phyloP scores from a whole-genome alignment of 2,888 invertebrate species.

The Cephus nigrinus region DNA sequence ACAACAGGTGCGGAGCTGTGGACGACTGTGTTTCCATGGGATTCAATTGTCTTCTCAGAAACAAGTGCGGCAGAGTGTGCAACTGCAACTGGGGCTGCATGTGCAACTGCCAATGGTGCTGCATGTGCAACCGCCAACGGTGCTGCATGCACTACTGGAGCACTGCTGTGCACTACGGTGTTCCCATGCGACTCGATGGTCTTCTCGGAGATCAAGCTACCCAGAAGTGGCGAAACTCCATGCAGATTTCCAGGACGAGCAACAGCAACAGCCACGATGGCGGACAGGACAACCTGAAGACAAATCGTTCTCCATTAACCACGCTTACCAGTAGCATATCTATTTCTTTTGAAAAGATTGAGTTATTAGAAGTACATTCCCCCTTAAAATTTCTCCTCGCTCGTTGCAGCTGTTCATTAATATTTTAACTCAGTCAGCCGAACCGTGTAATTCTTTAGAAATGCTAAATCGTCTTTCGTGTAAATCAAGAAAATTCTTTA shows the following conservation, averaged over 20 bases:
- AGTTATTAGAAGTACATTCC: too few relatives aligned
- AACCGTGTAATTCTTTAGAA: too few relatives aligned
- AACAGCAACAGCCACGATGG: slow-evolving; percentile 49
- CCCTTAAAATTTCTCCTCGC: too few relatives aligned
- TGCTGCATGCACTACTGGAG: slow-evolving; percentile 67
- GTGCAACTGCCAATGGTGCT: slow-evolving; percentile 46
- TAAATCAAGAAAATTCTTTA: too few relatives aligned
- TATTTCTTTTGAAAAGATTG: too few relatives aligned
- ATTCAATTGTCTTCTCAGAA: slow-evolving; percentile 50
- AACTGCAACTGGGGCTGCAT: slow-evolving; percentile 46
- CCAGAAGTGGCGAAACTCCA: slow-evolving; percentile 26
- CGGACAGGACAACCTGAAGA: slow-evolving; percentile 54
- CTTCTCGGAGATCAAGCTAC: slow-evolving; percentile 45
- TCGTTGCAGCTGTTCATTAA: too few relatives aligned
- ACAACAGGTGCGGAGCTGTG: slow-evolving; percentile 58
- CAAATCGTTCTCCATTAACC: not conserved
- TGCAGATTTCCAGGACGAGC: slow-evolving; percentile 49
- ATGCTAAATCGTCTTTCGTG: too few relatives aligned
- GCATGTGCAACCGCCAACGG: slow-evolving; percentile 36
- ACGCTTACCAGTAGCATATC: too few relatives aligned
- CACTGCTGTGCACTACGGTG: slow-evolving; percentile 64
- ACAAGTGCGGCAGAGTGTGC: slow-evolving; percentile 43
- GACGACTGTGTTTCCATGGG: slow-evolving; percentile 60
- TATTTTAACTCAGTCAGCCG: too few relatives aligned
- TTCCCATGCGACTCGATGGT: slow-evolving; percentile 54